phyloP scores from a whole-genome alignment of 2,888 invertebrate genomes.

The Blastobasis adustella region DNA sequence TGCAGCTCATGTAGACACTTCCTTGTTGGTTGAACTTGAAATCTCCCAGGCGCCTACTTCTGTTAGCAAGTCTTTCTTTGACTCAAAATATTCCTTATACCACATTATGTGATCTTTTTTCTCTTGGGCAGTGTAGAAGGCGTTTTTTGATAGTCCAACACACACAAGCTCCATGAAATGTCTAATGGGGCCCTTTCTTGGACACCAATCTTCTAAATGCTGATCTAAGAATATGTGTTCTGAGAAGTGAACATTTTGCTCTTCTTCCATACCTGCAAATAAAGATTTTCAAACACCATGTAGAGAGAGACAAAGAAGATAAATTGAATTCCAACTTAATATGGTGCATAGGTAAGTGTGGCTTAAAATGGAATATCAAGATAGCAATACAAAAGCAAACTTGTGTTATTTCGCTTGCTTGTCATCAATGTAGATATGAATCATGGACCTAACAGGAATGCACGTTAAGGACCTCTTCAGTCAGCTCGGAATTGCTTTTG shows the following conservation, averaged over 20 bases:
- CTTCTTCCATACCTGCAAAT: slow-evolving; percentile 76
- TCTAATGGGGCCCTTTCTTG: slow-evolving; percentile 89
- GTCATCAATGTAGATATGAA: no score
- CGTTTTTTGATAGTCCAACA: slow-evolving; percentile 94
- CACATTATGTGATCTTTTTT: slow-evolving; percentile 93
- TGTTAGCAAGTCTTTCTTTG: slow-evolving; percentile 81
- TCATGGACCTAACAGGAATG: no score
- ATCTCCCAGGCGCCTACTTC: slow-evolving; percentile 77
- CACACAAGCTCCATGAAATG: slow-evolving; percentile 99
- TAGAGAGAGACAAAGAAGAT: no score
- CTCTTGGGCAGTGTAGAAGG: slow-evolving; percentile 89
- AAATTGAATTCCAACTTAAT: no score
- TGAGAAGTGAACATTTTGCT: slow-evolving; percentile 85
- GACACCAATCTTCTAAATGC: slow-evolving; percentile 92
- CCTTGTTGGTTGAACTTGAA: slow-evolving; percentile 20
- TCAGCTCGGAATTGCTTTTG: no score
- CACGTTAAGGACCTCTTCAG: no score
- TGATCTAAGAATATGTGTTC: slow-evolving; percentile 96
- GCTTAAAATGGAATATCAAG: no score
- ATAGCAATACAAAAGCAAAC: no score
- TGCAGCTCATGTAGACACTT: slow-evolving; percentile 24
- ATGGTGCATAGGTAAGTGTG: no score
- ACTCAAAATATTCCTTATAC: slow-evolving; percentile 92
- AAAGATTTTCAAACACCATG: not conserved
- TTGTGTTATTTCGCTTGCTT: no score